Conservation (phyloP, 1,140 invertebrate species). For the Choristoneura fumiferana region DNA sequence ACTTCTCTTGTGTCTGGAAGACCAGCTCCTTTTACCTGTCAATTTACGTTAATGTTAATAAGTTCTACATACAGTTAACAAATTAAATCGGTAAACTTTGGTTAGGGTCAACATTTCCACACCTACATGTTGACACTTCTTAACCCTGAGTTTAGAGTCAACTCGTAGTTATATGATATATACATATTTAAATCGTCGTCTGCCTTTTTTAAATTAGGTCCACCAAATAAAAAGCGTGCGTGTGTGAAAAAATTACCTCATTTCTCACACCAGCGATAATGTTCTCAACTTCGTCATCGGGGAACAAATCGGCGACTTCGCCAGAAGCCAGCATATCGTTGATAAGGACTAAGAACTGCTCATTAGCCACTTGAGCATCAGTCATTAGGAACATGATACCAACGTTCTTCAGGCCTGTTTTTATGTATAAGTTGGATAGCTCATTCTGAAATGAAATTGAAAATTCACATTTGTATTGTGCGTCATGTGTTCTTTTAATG, state of each 20-base stretch:
- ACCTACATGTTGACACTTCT: slow-evolving; percentile 3
- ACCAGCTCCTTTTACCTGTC: slow-evolving; percentile 88
- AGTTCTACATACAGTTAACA: too few relatives aligned
- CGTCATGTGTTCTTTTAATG: too few relatives aligned
- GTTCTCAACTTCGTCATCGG: slow-evolving; percentile 97
- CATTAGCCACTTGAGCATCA: slow-evolving; percentile 96
- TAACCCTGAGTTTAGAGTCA: too few relatives aligned
- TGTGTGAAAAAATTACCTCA: slow-evolving; percentile 84
- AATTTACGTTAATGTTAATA: slow-evolving; percentile 24
- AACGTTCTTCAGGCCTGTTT: slow-evolving; percentile 95
- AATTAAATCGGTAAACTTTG: too few relatives aligned
- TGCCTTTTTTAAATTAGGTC: too few relatives aligned
- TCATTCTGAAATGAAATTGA: slow-evolving; percentile 83
- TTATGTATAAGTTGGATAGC: slow-evolving; percentile 91
- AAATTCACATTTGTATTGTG: too few relatives aligned
- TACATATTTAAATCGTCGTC: too few relatives aligned
- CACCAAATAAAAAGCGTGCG: background rate
- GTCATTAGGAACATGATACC: slow-evolving; percentile 98
- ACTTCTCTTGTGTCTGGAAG: slow-evolving; percentile 95
- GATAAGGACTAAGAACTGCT: slow-evolving; percentile 96
- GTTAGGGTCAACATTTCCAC: too few relatives aligned
- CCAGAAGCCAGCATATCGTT: slow-evolving; percentile 97
- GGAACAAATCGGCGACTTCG: slow-evolving; percentile 96
- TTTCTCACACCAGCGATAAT: slow-evolving; percentile 93
- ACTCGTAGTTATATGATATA: too few relatives aligned